Evolutionary conservation across 2,888 invertebrate genomes (phyloP), one percentile per base, ranked within the genome.

Genomic region (Apodemia duryi): DNA sequence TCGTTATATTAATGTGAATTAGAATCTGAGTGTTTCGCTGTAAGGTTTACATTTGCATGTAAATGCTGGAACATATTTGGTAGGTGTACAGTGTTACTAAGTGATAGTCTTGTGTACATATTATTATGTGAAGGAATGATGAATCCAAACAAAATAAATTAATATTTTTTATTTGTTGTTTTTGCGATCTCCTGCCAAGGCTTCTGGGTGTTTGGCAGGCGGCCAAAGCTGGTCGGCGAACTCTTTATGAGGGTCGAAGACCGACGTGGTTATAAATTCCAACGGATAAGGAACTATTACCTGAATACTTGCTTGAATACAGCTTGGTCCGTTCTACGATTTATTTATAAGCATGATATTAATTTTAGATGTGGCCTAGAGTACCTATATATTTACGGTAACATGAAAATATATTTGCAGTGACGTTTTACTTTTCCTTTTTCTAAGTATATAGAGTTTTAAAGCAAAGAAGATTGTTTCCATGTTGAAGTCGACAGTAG

Each of bases 131-230:
- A 63, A 54, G 65, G 35, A 7, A n/a, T 41, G 21, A 61, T 52
- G 29, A 65, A 67, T 66, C 67, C 63, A 67, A 69, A 66, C 67
- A 41, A 63, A 69, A 67, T 69, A 69, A 70, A 70, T 66, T 67
- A 66, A 69, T 54, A 54, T 35, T 5, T 52, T 52, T 54, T 54
- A 54, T 54, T 28, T 54, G 54, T 28, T 54, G 32, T 54, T 54
- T 54, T 11, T 54, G 28, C 32, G 29, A 54, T 11, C 54, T 28
- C 28, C 29, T 54, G 29, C 29, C 29, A 54, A 29, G 28, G 28
- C 5, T 54, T 54, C 54, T 54, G 54, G 54, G 10, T 63, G 32
- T 54, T 68, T 69, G 68, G 68, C 68, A 61, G 49, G 13, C 49
- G n/a, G 65, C 68, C 68, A 69, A 62, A 60, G 57, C 51, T 64